A percentile compares a stretch with the other conserved stretches of the same genome.
Conservation (phyloP, 1,140 invertebrate species). For the Sycophila sp. region DNA sequence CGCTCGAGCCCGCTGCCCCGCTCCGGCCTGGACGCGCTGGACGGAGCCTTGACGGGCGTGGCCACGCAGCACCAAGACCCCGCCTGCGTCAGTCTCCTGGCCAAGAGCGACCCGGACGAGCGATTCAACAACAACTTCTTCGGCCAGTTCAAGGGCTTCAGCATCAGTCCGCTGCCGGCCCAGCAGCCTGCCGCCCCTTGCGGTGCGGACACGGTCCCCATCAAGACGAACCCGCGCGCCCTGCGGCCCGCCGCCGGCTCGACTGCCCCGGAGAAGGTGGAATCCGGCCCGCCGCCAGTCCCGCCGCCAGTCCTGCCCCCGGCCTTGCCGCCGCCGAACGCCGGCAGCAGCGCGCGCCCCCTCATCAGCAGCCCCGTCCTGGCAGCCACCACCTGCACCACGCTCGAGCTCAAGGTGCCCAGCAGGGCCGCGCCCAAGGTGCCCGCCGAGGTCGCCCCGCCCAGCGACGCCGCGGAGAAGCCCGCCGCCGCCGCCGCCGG, state of each 20-base stretch:
- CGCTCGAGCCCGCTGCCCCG: conserved; percentile 45
- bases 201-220: conserved; percentile 50
- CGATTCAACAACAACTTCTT: conserved; percentile 74
- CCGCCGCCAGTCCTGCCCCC: conserved; percentile 54
- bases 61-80: conserved; percentile 54
- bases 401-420: conserved; percentile 73
- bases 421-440: conserved; percentile 58
- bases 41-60: conserved; percentile 51
- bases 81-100: conserved; percentile 62
- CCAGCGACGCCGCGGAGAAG: conserved; percentile 44
- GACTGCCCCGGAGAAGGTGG: conserved; percentile 18
- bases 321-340: conserved; percentile 70
- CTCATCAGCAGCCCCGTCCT: conserved; percentile 83
- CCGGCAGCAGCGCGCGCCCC: conserved; percentile 71
- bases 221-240: conserved; percentile 57
- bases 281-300: conserved; percentile 32
- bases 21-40: conserved; percentile 58
- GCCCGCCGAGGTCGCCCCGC: conserved; percentile 48
- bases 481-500: conserved; percentile 60
- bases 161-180: conserved; percentile 73
- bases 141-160: conserved; percentile 87
- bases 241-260: conserved; percentile 46
- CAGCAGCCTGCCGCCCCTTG: conserved; percentile 63
- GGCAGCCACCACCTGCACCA: conserved; percentile 81
- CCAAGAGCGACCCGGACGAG: conserved; percentile 66